Conservation (phyloP, 2,888 invertebrate genomes). For the Actias luna region DNA sequence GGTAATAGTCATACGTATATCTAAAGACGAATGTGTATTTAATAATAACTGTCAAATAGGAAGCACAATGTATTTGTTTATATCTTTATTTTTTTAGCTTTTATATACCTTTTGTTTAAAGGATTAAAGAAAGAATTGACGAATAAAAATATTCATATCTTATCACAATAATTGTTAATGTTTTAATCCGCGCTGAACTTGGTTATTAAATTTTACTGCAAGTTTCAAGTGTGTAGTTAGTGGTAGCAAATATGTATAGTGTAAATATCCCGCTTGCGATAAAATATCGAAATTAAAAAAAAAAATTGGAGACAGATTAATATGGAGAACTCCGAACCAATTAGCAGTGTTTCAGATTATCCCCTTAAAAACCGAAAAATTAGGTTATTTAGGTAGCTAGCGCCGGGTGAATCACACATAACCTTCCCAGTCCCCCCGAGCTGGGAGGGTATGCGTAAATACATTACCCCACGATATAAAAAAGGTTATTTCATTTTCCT, state of each 20-base stretch:
- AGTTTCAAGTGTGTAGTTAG: background rate
- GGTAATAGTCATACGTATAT: background rate
- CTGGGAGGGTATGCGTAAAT: too few species aligned
- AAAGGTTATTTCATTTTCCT: too few species aligned
- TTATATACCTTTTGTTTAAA: background rate
- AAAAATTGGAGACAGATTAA: too few species aligned
- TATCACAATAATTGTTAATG: background rate
- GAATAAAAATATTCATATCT: background rate
- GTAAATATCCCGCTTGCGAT: too few species aligned
- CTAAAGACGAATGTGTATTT: background rate
- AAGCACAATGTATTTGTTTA: background rate
- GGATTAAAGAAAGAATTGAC: background rate
- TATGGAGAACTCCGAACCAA: too few species aligned
- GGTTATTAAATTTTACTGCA: slow-evolving; percentile 1
- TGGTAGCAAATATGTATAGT: background rate
- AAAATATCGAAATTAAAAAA: too few species aligned
- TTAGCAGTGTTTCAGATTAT: too few species aligned
- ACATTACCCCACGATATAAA: too few species aligned
- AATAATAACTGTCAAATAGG: background rate
- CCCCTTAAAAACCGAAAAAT: too few species aligned
- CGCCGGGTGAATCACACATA: too few species aligned
- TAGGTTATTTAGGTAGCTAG: too few species aligned
- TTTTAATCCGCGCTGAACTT: background rate
- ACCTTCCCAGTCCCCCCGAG: too few species aligned
- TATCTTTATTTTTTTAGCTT: background rate